Base-by-base conservation (phyloP, 2,888 invertebrate genomes). In the Fragum whitleyi region DNA sequence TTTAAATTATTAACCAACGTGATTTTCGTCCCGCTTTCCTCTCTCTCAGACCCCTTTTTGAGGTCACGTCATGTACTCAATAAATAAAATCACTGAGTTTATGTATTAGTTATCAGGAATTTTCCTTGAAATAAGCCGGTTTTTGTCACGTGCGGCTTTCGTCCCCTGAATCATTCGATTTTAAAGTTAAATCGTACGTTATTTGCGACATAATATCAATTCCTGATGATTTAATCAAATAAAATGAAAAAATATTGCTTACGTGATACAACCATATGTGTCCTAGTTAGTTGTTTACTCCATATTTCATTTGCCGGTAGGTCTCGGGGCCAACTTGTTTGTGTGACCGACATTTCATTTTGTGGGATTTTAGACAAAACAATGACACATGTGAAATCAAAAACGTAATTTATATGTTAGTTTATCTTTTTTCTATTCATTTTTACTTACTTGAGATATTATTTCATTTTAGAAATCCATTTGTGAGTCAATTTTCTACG, bases 221-320 rank as follows among this genome's bases (percentile, higher is more conserved):
- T n/a, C n/a, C n/a, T n/a, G n/a, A n/a, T 36, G 9, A 36, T 36
- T 9, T 36, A 36, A 6, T 9, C 5, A 36, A 36, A 36, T 36
- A 9, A 6, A 36, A 6, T 36, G 32, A 36, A 36, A 36, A 36
- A 36, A 36, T 57, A 6, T 19, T 32, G 32, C 65, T 23, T 42
- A 42, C 65, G 42, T 39, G 65, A 21, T 29, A n/a, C n/a, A 26
- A 36, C 65, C 65, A 65, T 65, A 65, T 65, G 62, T 62, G 42
- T 23, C 23, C 39, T 5, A 21, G 32, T 42, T 65, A 47, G 36
- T 77, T 73, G 77, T 77, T 77, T 77, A 77, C 77, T 32, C 32
- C 73, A 68, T 65, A 29, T 19, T 65, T 42, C 36, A 42, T 65
- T 71, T 55, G 62, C 62, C 72, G 62, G 61, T 32, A 51, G n/a